Evolutionary conservation across 2,888 invertebrate genomes (phyloP), one percentile per base, ranked within the genome.

Genomic region (Tigriopus californicus): DNA sequence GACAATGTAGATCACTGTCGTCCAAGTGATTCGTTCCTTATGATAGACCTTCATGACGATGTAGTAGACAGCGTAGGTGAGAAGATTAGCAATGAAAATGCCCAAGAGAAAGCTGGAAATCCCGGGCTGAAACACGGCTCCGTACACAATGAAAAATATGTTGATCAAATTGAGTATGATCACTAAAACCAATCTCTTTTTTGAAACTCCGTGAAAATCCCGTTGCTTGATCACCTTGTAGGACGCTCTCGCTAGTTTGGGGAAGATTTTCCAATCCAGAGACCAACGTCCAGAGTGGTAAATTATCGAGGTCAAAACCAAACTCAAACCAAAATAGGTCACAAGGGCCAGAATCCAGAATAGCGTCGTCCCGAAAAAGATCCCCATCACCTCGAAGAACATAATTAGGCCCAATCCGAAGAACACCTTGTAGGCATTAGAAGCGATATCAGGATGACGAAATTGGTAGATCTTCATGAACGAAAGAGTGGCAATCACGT

Each of bases 391-490:
- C 20, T 64, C 64, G 20, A 64, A 52, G 15, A 65, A 56, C 13
- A 64, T 61, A 25, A 63, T 62, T 40, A 62, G 62, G 25, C 64
- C 64, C 54, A 65, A 60, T 18, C 63, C 61, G 10, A 61, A 60
- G 61, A 63, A 65, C 5, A 60, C 80, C 1, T 83, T 77, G 68
- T 87, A 83, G 47, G 86, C 83, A 67, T 80, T 79, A 5, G 88
- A 87, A 67, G 84, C 85, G 63, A 89, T 82, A 69, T 90, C 89
- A 0, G 89, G 85, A 71, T 90, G 90, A 1, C 90, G 75, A 53
- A 80, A 82, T 72, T 90, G 88, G 70, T 89, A 90, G 64, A 90
- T 77, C 72, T 87, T 87, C 58, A 90, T 76, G 80, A 89, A 85
- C 66, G 82, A 82, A 56, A 91, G 72, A 60, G 86, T 84, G 0